Percentiles rank a stretch among this genome's conserved stretches.
These are phyloP conservation scores for Umimayanthus kanabou DNA, from an alignment of 92 coral and sea anemone genomes.

Conservation along the genomic window DNA sequence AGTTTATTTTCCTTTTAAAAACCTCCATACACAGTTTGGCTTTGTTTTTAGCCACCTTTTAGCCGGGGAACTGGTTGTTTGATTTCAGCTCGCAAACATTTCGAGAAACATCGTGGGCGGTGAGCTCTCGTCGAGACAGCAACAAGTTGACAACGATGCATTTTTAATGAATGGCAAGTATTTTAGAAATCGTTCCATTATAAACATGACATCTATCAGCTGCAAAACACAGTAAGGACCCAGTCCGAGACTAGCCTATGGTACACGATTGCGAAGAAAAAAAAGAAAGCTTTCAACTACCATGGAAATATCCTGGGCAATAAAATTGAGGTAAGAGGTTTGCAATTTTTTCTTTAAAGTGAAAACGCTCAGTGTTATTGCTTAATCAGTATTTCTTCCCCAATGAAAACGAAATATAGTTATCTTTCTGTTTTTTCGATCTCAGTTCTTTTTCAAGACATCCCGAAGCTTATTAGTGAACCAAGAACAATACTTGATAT, in stretches of 20 bases:
- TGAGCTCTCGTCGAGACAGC: not conserved
- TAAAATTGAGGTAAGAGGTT: not conserved
- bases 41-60: not conserved
- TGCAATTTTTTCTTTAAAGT: not conserved
- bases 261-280: not conserved
- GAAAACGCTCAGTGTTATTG: not conserved
- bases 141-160: not conserved
- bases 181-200: not conserved
- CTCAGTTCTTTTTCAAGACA: not conserved
- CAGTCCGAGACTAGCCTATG: no score
- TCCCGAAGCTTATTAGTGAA: not conserved
- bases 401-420: not conserved
- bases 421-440: not conserved
- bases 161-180: not conserved
- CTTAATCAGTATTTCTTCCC: no score
- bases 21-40: no score
- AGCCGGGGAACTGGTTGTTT: not conserved
- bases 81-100: not conserved
- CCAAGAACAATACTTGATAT: not conserved
- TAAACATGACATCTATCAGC: not conserved
- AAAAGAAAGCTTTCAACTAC: not conserved
- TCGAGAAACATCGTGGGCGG: conserved; percentile 5
- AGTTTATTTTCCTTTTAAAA: not conserved
- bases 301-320: not conserved
- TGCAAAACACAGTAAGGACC: no score